Base-by-base conservation (phyloP, 2,113 vertebrate species). In the Ranitomeya imitator region DNA sequence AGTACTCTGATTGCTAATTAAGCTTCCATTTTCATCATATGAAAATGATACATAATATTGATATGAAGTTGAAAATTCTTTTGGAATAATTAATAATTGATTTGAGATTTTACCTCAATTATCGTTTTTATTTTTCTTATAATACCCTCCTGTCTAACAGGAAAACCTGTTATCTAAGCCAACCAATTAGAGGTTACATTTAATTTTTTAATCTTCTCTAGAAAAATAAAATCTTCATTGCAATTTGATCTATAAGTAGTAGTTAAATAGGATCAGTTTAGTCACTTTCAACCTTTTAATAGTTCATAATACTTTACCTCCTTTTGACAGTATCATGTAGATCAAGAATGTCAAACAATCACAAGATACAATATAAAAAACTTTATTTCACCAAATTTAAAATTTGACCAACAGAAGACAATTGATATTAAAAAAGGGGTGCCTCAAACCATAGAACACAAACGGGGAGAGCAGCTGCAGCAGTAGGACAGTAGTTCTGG, bases 1-100 rank as follows among this genome's bases (percentile, higher is more conserved):
- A 55, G 11, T 37, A 57, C 51, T 31, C 61, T 86, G 76, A 86
- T 86, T 86, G 77, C 85, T 79, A 79, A 86, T 86, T 86, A 86
- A 19, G 77, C 51, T 80, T 69, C 37, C 61, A 67, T 86, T 86
- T 55, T 86, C 18, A 80, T 63, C 85, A 55, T n/a, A 61, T 37
- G n/a, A 45, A 78, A 86, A 54, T 37, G 60, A 69, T 63, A 65
- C 8, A 79, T 65, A 79, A 86, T 63, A 86, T 86, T 79, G 37
- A 86, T 79, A 86, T 15, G 26, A 26, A 79, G 61, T 10, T 15
- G 13, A 65, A 55, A 51, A 52, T 52, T 37, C 15, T 60, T 60
- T 23, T 60, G 9, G 57, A 60, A 80, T 31, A 80, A 60, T 10
- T 55, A 80, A 80, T 60, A 59, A 19, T n/a, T 79, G 51, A 59